These are phyloP conservation scores for Hylaeus volcanicus DNA, from an alignment of 1,140 invertebrate genomes.

Conservation along the genomic window DNA sequence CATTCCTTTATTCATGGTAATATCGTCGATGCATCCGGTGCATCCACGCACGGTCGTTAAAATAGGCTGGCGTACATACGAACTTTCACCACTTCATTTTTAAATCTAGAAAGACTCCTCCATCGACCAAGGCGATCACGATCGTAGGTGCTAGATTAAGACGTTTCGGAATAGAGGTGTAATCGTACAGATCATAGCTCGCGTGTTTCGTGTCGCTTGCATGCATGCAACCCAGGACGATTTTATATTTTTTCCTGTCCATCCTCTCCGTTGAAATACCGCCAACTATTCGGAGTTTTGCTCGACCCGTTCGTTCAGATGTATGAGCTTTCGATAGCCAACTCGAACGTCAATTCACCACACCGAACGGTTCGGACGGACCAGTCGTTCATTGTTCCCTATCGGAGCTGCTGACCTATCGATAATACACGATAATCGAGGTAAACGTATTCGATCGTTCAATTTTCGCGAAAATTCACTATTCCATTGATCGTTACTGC, in stretches of 20 bases:
- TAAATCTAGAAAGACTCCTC: no score
- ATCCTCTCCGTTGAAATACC: neutral
- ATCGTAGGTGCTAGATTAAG: no score
- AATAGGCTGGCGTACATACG: no score
- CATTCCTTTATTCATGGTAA: no score
- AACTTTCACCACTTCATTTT: no score
- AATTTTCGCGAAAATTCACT: conserved; percentile 6
- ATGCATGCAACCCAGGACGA: no score
- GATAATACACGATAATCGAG: conserved; percentile 37
- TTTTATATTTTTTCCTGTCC: neutral
- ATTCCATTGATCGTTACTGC: no score
- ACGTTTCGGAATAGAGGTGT: no score
- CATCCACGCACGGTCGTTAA: no score
- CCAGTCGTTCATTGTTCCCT: conserved; percentile 1
- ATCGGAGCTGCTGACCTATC: neutral
- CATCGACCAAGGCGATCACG: no score
- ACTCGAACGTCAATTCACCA: conserved; percentile 44
- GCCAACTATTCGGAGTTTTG: conserved; percentile 3
- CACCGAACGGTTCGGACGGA: neutral
- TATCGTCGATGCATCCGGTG: no score
- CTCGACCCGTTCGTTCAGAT: neutral
- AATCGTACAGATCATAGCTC: no score
- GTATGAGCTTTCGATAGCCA: conserved; percentile 53
- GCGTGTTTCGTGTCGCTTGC: neutral
- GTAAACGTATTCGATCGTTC: neutral